Conservation (phyloP, 1,140 invertebrate genomes). For the Drosophila tani region DNA sequence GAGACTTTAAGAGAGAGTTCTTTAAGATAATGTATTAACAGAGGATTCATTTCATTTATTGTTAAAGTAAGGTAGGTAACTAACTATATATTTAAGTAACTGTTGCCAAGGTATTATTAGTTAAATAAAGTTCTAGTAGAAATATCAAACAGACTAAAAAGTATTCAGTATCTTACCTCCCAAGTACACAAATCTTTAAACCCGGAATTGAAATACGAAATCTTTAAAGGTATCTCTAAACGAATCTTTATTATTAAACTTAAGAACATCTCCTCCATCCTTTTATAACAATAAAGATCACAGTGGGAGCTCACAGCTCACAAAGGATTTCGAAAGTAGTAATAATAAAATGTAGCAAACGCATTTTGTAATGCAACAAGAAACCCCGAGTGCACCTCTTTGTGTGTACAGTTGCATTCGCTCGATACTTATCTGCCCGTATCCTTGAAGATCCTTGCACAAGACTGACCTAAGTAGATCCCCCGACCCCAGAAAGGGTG, state of each 20-base stretch:
- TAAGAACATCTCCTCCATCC: not conserved
- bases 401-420: conserved; percentile 19
- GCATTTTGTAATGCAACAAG: conserved; percentile 6
- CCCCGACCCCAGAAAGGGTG: conserved; percentile 6
- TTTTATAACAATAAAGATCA: not conserved
- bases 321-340: not conserved
- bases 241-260: not conserved
- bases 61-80: not conserved
- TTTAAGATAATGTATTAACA: not conserved
- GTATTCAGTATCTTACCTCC: not conserved
- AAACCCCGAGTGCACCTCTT: conserved; percentile 19
- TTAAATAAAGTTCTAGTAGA: no score
- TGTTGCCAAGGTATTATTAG: no score
- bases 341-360: conserved; percentile 17
- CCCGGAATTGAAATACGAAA: not conserved
- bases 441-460: conserved; percentile 31
- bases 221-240: not conserved
- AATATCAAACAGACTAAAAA: not conserved
- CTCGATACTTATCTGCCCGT: conserved; percentile 35
- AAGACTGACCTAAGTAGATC: conserved; percentile 18
- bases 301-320: conserved; percentile 14
- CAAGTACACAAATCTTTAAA: no score
- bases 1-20: not conserved
- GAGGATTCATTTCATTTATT: no score
- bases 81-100: no score